phyloP scores from a whole-genome alignment of 2,113 vertebrate species.

The Microcebus murinus region DNA sequence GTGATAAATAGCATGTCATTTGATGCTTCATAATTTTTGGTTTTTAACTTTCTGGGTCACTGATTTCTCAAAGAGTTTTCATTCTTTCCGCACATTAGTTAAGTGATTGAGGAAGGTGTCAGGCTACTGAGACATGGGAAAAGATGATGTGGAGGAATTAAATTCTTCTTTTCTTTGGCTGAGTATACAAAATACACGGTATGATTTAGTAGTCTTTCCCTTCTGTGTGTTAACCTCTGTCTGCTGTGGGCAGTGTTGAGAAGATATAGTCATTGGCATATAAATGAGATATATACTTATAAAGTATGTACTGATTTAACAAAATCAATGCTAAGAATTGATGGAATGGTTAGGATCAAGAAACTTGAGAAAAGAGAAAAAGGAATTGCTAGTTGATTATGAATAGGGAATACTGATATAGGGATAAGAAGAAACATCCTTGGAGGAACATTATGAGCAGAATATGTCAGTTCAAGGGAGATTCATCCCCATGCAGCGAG shows the following conservation, averaged over 20 bases:
- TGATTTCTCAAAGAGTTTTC: conserved; percentile 74
- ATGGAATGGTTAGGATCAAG: background rate
- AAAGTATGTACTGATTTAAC: background rate
- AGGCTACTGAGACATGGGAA: conserved; percentile 48
- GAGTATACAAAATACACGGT: conserved; percentile 43
- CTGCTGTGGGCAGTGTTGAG: background rate
- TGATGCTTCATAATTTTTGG: conserved; percentile 78
- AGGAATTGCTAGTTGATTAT: background rate
- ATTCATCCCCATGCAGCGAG: background rate
- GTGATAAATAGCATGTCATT: conserved; percentile 69
- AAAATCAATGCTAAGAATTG: background rate
- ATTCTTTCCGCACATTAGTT: conserved; percentile 70
- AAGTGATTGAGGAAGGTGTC: conserved; percentile 75
- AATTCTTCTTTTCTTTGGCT: conserved; percentile 67
- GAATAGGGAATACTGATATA: background rate
- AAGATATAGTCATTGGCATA: background rate
- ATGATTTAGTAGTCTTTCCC: conserved; percentile 30
- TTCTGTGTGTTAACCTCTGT: conserved; percentile 14
- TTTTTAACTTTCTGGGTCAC: conserved; percentile 78
- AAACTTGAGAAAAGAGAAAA: background rate
- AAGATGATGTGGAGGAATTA: conserved; percentile 62
- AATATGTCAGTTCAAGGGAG: background rate
- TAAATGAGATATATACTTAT: background rate
- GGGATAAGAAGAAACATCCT: background rate
- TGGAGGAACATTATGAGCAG: background rate